phyloP scores from a whole-genome alignment of 2,888 invertebrate species.

The Dryocosmus kuriphilus region DNA sequence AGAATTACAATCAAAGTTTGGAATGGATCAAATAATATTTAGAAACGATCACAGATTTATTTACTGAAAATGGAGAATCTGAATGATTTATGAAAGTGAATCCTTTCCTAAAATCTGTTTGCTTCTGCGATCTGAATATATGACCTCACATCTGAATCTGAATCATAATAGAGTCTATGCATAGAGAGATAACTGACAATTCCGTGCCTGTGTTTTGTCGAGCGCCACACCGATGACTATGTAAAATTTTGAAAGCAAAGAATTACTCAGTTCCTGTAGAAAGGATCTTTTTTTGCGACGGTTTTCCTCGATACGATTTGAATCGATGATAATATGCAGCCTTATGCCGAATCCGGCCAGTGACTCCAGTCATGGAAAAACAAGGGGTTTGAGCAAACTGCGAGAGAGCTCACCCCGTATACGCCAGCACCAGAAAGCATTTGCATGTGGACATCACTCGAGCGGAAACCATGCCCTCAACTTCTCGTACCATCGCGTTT shows the following conservation, averaged over 20 bases:
- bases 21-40: background rate
- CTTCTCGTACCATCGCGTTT: conserved; percentile 60
- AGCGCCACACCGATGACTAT: conserved; percentile 26
- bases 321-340: conserved; percentile 54
- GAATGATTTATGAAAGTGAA: conserved; percentile 6
- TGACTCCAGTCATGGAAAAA: conserved; percentile 58
- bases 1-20: background rate
- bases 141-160: conserved; percentile 9
- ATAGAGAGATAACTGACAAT: background rate
- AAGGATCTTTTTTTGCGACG: conserved; percentile 43
- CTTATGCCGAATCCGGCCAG: conserved; percentile 48
- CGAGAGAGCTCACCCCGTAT: conserved; percentile 51
- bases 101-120: conserved; percentile 11
- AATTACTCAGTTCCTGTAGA: conserved; percentile 37
- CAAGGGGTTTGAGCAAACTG: conserved; percentile 55
- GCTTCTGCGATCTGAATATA: conserved; percentile 13
- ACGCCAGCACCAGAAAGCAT: conserved; percentile 65
- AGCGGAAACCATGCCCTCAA: conserved; percentile 66
- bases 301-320: conserved; percentile 30
- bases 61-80: background rate
- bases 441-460: conserved; percentile 75
- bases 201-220: conserved; percentile 7
- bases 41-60: background rate
- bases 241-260: conserved; percentile 33
- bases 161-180: conserved; percentile 16